Evolutionary conservation across 1,140 invertebrate species (phyloP).

Genomic region (Elymnias hypermnestra): DNA sequence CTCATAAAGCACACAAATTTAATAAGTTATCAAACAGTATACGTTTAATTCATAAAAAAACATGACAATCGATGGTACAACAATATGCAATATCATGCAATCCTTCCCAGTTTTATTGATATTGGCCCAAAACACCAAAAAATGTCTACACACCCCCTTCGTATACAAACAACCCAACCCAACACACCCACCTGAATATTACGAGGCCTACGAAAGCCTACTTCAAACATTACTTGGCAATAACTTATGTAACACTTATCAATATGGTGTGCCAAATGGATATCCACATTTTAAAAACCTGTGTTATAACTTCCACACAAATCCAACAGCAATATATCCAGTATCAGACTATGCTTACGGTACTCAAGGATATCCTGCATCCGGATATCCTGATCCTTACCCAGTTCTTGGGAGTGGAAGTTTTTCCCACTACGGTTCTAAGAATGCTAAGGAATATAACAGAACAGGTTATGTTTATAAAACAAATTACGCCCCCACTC

Average conservation of each 20-base stretch:
- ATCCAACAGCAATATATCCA: background rate
- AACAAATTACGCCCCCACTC: slow-evolving; percentile 36
- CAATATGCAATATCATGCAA: slow-evolving; percentile 53
- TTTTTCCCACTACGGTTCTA: background rate
- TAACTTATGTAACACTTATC: slow-evolving; percentile 19
- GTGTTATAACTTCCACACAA: slow-evolving; percentile 25
- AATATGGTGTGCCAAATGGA: slow-evolving; percentile 23
- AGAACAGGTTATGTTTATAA: slow-evolving; percentile 26
- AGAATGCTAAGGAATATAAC: slow-evolving; percentile 14
- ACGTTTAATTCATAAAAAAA: background rate
- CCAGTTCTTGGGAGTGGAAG: background rate
- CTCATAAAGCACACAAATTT: no score
- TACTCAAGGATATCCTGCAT: slow-evolving; percentile 7
- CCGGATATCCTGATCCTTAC: slow-evolving; percentile 1
- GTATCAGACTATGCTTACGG: background rate
- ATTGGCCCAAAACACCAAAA: slow-evolving; percentile 52
- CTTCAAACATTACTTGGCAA: slow-evolving; percentile 42
- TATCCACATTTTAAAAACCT: slow-evolving; percentile 26
- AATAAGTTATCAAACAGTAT: background rate
- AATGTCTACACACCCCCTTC: slow-evolving; percentile 53
- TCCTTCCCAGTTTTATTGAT: slow-evolving; percentile 56
- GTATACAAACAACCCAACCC: slow-evolving; percentile 56
- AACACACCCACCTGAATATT: slow-evolving; percentile 54
- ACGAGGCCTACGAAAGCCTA: slow-evolving; percentile 51
- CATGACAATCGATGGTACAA: slow-evolving; percentile 44